Conservation (phyloP, 2,888 invertebrate species). For the Dynastes hyllus region DNA sequence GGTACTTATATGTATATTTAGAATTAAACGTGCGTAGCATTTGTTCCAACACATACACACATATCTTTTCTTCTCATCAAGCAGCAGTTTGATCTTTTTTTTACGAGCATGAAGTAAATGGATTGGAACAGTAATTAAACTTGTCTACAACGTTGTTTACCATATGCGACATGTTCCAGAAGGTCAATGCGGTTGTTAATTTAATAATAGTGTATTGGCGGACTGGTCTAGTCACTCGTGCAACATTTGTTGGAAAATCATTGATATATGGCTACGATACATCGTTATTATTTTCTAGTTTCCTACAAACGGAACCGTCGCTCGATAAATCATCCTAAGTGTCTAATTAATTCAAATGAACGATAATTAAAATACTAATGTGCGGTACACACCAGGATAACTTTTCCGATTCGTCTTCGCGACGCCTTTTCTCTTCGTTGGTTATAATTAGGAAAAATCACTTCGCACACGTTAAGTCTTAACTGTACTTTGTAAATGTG, state of each 20-base stretch:
- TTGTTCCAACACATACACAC: constrained; percentile 29
- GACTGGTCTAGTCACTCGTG: not conserved
- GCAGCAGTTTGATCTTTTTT: constrained; percentile 44
- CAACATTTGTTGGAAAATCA: constrained; percentile 12
- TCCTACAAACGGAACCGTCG: not conserved
- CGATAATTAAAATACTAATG: constrained; percentile 39
- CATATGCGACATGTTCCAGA: constrained; percentile 42
- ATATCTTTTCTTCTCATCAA: constrained; percentile 34
- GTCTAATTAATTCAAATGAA: constrained; percentile 40
- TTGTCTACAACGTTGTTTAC: constrained; percentile 44
- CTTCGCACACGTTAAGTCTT: constrained; percentile 14
- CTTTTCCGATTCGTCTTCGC: constrained; percentile 6
- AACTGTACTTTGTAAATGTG: constrained; percentile 32
- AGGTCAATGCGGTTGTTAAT: constrained; percentile 44
- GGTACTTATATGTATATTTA: constrained; percentile 39
- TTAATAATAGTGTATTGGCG: constrained; percentile 36
- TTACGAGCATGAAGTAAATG: constrained; percentile 31
- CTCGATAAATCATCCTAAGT: constrained; percentile 30
- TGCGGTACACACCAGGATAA: not conserved
- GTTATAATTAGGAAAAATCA: constrained; percentile 11
- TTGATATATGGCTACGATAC: constrained; percentile 18
- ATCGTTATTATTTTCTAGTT: constrained; percentile 33
- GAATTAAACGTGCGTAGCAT: constrained; percentile 34
- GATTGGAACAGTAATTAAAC: constrained; percentile 45
- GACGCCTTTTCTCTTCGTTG: not conserved